Evolutionary conservation across 2,797 vertebrate genomes (phyloP), one percentile per base, ranked within the genome.

Genomic region (Petrocephalus sullivani): DNA sequence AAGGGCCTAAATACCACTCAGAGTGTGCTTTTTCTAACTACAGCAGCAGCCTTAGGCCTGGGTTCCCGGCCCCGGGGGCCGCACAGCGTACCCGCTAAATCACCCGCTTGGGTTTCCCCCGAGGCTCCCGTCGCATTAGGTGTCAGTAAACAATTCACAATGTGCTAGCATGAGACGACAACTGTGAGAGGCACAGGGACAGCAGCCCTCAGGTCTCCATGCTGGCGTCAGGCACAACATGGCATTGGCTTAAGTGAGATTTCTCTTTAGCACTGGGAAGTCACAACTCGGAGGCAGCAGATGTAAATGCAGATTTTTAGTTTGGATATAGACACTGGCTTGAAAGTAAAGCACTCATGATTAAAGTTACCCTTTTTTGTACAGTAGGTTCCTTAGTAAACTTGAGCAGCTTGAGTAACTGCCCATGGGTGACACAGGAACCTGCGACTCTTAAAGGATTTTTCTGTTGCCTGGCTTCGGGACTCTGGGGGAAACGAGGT

Each of bases 1-100:
- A 89, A 93, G 93, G 93, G 92, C 90, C 93, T 90, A 1, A 0
- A 88, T 91, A 49, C 83, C 90, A 90, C 91, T 87, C 67, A 86
- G 89, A 89, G 83, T 89, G 90, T 89, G 71, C 86, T 92, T 90
- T 89, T 67, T 89, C 67, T 28, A 75, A 41, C 67, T 14, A 37
- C 67, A 41, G 28, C 28, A 53, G 89, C 90, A 85, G 88, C 33
- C 53, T 89, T 54, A 46, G 49, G 46, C 81, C 41, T 54, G 10
- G 10, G 14, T 4, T 53, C 21, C 54, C 5, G 4, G 41, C 60
- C 21, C 86, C 57, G 58, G 46, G 60, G n/a, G 58, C 19, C 7
- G 6, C 0, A 23, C 21, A 60, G 58, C 58, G 5, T 60, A 60
- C 58, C 58, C 5, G 58, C n/a, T 61, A 23, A 61, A 61, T 10